Percentiles rank a stretch among this genome's conserved stretches.
Conservation (phyloP, 2,797 vertebrate species). For the Atherinosoma microstoma region DNA sequence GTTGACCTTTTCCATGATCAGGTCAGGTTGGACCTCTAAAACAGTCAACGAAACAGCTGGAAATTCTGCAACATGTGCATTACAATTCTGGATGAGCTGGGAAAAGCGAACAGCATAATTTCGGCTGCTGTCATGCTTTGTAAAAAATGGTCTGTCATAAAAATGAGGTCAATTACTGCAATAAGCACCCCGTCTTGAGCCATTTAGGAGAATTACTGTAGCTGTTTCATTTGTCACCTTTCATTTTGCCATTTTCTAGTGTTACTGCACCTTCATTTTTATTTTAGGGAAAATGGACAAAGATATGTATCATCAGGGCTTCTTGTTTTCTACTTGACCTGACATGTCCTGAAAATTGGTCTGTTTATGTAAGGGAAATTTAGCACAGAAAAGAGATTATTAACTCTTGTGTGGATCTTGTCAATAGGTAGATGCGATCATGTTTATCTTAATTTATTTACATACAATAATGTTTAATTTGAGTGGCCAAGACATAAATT, state of each 20-base stretch:
- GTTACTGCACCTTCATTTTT: slow-evolving; percentile 40
- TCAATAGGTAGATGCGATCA: slow-evolving; percentile 10
- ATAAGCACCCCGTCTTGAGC: slow-evolving; percentile 22
- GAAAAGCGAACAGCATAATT: slow-evolving; percentile 18
- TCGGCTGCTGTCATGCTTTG: slow-evolving; percentile 29
- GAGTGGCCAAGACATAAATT: background rate
- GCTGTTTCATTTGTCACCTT: slow-evolving; percentile 36
- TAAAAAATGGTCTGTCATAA: slow-evolving; percentile 24
- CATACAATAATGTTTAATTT: background rate
- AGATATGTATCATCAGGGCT: slow-evolving; percentile 61
- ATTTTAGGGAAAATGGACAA: slow-evolving; percentile 54
- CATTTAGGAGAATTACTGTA: slow-evolving; percentile 49
- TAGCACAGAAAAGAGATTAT: slow-evolving; percentile 55
- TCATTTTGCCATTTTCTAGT: slow-evolving; percentile 39
- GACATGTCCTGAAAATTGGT: slow-evolving; percentile 76
- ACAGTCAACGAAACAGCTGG: slow-evolving; percentile 27
- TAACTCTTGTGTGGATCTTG: slow-evolving; percentile 10
- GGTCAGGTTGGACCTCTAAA: slow-evolving; percentile 46
- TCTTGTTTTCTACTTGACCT: slow-evolving; percentile 80
- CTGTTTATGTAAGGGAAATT: slow-evolving; percentile 69
- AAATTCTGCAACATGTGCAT: slow-evolving; percentile 37
- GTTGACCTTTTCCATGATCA: slow-evolving; percentile 32
- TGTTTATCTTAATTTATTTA: slow-evolving; percentile 18
- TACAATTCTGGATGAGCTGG: slow-evolving; percentile 29
- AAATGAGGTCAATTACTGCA: slow-evolving; percentile 44